A percentile compares a stretch with the other conserved stretches of the same genome.
Conservation (phyloP, 2,888 invertebrate species). For the Eupithecia vulgata region DNA sequence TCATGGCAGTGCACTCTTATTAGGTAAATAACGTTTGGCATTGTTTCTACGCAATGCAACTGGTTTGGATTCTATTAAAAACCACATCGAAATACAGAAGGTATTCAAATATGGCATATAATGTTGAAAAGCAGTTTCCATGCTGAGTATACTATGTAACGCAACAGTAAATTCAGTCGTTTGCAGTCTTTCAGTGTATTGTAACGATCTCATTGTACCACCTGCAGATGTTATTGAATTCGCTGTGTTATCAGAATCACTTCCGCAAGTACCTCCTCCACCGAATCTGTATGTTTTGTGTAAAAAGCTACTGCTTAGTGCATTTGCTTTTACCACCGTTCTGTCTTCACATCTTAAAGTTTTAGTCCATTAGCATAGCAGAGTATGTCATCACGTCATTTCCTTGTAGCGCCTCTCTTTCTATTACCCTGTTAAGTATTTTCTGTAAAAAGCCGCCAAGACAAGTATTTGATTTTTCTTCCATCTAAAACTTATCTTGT, state of each 20-base stretch:
- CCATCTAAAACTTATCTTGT: constrained; percentile 57
- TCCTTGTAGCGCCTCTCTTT: background rate
- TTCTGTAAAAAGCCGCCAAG: background rate
- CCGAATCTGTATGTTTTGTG: constrained; percentile 12
- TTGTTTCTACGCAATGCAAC: constrained; percentile 10
- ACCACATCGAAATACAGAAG: constrained; percentile 13
- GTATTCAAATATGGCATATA: constrained; percentile 15
- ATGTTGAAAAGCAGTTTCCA: constrained; percentile 18
- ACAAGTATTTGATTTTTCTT: constrained; percentile 43
- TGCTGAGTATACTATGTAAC: constrained; percentile 11
- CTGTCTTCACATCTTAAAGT: background rate
- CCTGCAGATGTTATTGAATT: constrained; percentile 27
- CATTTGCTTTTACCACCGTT: constrained; percentile 14
- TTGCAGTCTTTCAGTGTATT: constrained; percentile 13
- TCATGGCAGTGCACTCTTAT: background rate
- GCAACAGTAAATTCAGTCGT: constrained; percentile 16
- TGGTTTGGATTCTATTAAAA: constrained; percentile 13
- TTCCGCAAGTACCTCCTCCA: constrained; percentile 18
- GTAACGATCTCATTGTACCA: constrained; percentile 20
- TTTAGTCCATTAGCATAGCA: background rate
- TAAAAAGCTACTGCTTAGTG: background rate
- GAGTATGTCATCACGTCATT: background rate
- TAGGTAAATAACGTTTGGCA: constrained; percentile 5
- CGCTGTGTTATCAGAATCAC: constrained; percentile 22
- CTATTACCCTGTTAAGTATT: background rate